These are phyloP conservation scores for Phoxinus dragarum DNA, from an alignment of 2,797 vertebrate species.

Conservation along the genomic window DNA sequence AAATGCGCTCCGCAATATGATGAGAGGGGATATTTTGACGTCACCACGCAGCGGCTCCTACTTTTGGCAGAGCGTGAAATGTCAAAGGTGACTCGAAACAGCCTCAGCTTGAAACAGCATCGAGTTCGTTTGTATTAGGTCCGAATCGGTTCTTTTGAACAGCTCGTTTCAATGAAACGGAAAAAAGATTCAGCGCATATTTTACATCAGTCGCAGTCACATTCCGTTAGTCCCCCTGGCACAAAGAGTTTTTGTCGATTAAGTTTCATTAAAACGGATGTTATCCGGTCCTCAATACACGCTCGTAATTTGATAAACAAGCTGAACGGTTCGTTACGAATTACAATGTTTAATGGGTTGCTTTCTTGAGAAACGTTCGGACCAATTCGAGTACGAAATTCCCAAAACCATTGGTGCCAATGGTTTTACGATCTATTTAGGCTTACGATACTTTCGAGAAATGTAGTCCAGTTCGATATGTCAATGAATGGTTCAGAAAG, in stretches of 20 bases:
- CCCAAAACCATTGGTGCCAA: neutral
- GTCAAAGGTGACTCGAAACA: constrained; percentile 70
- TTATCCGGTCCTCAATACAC: neutral
- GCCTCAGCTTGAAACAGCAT: constrained; percentile 59
- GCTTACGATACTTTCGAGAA: neutral
- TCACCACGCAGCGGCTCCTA: neutral
- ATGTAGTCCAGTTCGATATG: neutral
- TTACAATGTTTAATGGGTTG: neutral
- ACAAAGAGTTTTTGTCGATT: neutral
- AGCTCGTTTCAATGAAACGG: neutral
- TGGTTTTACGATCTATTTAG: neutral
- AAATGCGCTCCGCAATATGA: neutral
- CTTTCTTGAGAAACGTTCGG: neutral
- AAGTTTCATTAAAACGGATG: neutral
- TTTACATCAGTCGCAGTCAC: neutral
- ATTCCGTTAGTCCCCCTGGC: neutral
- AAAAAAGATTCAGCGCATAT: neutral
- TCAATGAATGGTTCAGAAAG: neutral
- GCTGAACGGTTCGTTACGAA: neutral
- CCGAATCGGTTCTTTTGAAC: constrained; percentile 15
- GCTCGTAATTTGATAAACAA: neutral
- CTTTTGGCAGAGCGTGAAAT: constrained; percentile 65
- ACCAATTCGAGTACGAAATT: neutral
- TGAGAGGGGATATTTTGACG: neutral
- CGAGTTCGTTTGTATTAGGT: constrained; percentile 52